These are phyloP conservation scores for Ariolimax columbianus DNA, from an alignment of 2,888 invertebrate genomes.

Conservation along the genomic window DNA sequence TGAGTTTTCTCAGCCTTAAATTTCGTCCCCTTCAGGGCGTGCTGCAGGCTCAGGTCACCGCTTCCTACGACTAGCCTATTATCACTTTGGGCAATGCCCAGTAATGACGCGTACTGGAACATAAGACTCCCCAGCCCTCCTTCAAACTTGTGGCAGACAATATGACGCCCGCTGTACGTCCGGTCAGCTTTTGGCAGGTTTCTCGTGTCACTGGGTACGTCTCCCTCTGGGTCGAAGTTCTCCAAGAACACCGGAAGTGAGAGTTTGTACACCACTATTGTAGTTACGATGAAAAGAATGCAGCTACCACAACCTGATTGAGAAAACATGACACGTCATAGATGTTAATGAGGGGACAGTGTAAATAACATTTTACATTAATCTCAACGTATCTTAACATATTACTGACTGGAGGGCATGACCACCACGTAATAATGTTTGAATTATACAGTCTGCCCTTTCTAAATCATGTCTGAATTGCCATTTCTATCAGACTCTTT, in stretches of 20 bases:
- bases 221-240: constrained; percentile 50
- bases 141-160: constrained; percentile 45
- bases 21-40: neutral
- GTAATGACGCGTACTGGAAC: constrained; percentile 52
- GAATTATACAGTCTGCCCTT: no score
- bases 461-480: no score
- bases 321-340: no score
- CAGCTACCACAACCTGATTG: constrained; percentile 45
- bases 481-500: no score
- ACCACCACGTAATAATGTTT: no score
- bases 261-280: constrained; percentile 43
- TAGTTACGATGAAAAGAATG: constrained; percentile 42
- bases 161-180: constrained; percentile 38
- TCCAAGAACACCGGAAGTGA: constrained; percentile 48
- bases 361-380: no score
- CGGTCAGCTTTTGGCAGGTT: constrained; percentile 37
- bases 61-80: constrained; percentile 30
- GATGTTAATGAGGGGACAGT: no score
- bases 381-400: no score
- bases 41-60: constrained; percentile 28
- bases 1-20: constrained; percentile 18
- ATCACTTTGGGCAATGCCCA: constrained; percentile 42
- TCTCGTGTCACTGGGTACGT: constrained; percentile 38
- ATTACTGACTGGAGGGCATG: no score
- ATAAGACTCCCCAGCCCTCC: constrained; percentile 47